phyloP scores from a whole-genome alignment of 2,113 vertebrate genomes.

The Forbesichthys papilliferus region DNA sequence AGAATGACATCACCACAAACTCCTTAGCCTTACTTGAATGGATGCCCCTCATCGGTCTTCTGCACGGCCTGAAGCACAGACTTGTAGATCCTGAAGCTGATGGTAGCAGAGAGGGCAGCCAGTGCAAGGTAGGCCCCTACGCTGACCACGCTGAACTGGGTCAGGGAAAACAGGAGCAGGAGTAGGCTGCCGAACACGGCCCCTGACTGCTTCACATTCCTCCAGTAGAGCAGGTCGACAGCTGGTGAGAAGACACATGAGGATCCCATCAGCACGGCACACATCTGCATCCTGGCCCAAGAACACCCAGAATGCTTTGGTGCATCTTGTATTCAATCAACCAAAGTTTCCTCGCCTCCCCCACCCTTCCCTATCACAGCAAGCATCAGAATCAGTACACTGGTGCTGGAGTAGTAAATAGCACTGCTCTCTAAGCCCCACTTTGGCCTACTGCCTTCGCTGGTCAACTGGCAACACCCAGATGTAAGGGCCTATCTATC shows the following conservation, averaged over 20 bases:
- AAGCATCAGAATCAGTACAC: too few relatives aligned
- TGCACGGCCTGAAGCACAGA: conserved; percentile 98
- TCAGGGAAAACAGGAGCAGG: conserved; percentile 96
- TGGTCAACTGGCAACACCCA: too few relatives aligned
- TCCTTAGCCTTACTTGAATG: conserved; percentile 87
- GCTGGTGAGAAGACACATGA: conserved; percentile 73
- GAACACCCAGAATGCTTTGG: too few relatives aligned
- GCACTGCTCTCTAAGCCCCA: too few relatives aligned
- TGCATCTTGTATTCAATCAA: too few relatives aligned
- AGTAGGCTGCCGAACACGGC: conserved; percentile 92
- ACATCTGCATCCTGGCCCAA: too few relatives aligned
- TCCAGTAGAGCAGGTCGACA: conserved; percentile 97
- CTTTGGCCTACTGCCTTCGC: too few relatives aligned
- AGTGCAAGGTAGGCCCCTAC: conserved; percentile 95
- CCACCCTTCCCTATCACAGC: background rate
- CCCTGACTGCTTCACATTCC: conserved; percentile 93
- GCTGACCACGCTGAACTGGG: conserved; percentile 98
- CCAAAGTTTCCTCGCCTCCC: too few relatives aligned
- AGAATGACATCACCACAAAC: background rate
- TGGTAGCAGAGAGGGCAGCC: conserved; percentile 93
- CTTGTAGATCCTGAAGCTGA: conserved; percentile 99
- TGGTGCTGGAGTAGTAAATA: too few relatives aligned
- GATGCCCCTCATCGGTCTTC: conserved; percentile 97
- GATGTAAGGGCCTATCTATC: too few relatives aligned
- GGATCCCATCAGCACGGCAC: background rate